Conservation (phyloP, 2,797 vertebrate species). For the Spea hammondii region DNA sequence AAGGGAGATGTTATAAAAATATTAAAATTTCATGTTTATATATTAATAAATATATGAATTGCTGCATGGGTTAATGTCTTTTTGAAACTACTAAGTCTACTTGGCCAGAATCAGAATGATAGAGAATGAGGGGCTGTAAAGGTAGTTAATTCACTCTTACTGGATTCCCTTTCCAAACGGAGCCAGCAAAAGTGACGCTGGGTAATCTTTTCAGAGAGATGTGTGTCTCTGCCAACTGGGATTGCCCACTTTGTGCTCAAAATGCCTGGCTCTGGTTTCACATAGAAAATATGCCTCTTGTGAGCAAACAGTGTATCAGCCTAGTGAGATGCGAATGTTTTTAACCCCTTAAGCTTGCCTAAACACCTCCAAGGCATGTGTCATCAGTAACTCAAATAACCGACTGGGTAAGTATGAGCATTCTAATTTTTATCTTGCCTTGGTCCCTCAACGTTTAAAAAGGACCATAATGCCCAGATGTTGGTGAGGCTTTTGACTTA, state of each 20-base stretch:
- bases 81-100: too few relatives aligned
- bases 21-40: too few relatives aligned
- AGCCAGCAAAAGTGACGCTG: slow-evolving; percentile 35
- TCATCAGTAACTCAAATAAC: not conserved
- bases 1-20: too few relatives aligned
- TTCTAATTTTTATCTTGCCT: too few relatives aligned
- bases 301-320: not conserved
- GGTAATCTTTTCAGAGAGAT: slow-evolving; percentile 41
- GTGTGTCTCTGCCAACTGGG: slow-evolving; percentile 38
- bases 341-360: too few relatives aligned
- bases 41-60: too few relatives aligned
- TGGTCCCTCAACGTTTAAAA: not conserved
- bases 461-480: too few relatives aligned
- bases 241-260: slow-evolving; percentile 41
- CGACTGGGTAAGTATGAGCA: not conserved
- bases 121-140: not conserved
- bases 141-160: slow-evolving; percentile 20
- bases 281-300: slow-evolving; percentile 20
- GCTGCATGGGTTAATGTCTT: too few relatives aligned
- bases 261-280: slow-evolving; percentile 31
- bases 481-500: too few relatives aligned
- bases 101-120: too few relatives aligned
- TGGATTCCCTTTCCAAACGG: slow-evolving; percentile 28
- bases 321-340: not conserved
- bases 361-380: too few relatives aligned